Conservation (phyloP, 53 echinoderm and acorn worm species). For the Mesocentrotus franciscanus region DNA sequence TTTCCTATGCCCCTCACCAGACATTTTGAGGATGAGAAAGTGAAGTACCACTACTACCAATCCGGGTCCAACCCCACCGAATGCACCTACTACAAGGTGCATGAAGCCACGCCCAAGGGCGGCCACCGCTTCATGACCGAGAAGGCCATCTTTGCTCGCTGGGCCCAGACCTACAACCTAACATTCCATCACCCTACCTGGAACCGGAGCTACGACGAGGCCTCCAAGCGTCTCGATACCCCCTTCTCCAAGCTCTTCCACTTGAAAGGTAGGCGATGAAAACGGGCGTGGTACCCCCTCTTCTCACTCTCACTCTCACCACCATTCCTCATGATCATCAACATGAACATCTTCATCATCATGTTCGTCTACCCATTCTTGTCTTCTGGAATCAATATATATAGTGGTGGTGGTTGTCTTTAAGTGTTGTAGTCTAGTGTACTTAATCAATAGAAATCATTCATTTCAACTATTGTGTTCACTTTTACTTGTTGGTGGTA, state of each 20-base stretch:
- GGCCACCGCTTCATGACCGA: slow-evolving; percentile 88
- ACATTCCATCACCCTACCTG: slow-evolving; percentile 83
- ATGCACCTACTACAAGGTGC: slow-evolving; percentile 79
- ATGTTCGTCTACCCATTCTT: neutral
- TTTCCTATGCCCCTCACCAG: neutral
- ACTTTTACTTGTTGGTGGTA: neutral
- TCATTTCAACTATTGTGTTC: neutral
- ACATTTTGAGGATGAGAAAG: slow-evolving; percentile 42
- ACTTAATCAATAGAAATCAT: neutral
- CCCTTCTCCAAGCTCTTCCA: slow-evolving; percentile 74
- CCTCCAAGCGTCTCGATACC: slow-evolving; percentile 66
- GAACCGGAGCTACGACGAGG: slow-evolving; percentile 41
- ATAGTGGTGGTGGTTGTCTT: neutral
- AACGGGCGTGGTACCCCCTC: neutral
- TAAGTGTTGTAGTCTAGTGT: neutral
- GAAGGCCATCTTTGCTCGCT: slow-evolving; percentile 84
- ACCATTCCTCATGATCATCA: slow-evolving; percentile 30
- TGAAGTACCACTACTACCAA: slow-evolving; percentile 88
- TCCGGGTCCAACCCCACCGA: slow-evolving; percentile 69
- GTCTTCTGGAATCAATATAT: neutral
- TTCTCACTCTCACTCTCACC: neutral
- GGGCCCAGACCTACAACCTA: slow-evolving; percentile 79
- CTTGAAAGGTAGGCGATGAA: slow-evolving; percentile 60
- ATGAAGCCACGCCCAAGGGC: slow-evolving; percentile 78
- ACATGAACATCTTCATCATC: slow-evolving; percentile 21